A percentile compares a stretch with the other conserved stretches of the same genome.
These are phyloP conservation scores for Brevimyrus niger DNA, from an alignment of 2,113 vertebrate genomes.

Conservation along the genomic window DNA sequence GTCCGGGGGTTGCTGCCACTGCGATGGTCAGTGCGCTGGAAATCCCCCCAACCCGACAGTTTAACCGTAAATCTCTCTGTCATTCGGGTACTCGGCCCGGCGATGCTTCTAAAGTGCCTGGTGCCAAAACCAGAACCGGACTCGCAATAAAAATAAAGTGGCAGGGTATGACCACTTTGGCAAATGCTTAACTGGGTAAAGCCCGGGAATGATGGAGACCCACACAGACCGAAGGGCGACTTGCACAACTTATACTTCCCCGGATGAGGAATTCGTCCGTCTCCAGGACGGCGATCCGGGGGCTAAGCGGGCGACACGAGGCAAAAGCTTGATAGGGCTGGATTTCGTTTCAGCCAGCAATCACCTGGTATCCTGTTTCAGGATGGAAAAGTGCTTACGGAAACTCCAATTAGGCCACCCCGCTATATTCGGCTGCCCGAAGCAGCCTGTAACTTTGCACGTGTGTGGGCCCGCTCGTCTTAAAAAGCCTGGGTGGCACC, in stretches of 20 bases:
- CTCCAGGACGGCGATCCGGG: not conserved
- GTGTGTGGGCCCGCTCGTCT: conserved; percentile 44
- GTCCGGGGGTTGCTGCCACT: not conserved
- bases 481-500: conserved; percentile 41
- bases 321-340: not conserved
- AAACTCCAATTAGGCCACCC: not conserved
- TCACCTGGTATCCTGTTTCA: not conserved
- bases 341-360: not conserved
- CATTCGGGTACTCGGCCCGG: not conserved
- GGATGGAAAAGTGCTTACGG: not conserved
- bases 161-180: not conserved
- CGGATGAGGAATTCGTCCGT: not conserved
- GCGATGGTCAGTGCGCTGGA: not conserved
- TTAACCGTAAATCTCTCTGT: not conserved
- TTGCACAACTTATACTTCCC: not conserved
- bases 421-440: conserved; percentile 9
- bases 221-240: not conserved
- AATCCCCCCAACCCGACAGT: not conserved
- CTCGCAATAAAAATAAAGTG: not conserved
- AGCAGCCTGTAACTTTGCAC: conserved; percentile 38
- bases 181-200: not conserved
- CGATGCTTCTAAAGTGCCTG: not conserved
- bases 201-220: not conserved
- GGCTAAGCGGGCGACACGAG: not conserved
- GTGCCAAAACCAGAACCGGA: not conserved